Evolutionary conservation across 1,140 invertebrate genomes (phyloP).

Genomic region (Parasteatoda tepidariorum): DNA sequence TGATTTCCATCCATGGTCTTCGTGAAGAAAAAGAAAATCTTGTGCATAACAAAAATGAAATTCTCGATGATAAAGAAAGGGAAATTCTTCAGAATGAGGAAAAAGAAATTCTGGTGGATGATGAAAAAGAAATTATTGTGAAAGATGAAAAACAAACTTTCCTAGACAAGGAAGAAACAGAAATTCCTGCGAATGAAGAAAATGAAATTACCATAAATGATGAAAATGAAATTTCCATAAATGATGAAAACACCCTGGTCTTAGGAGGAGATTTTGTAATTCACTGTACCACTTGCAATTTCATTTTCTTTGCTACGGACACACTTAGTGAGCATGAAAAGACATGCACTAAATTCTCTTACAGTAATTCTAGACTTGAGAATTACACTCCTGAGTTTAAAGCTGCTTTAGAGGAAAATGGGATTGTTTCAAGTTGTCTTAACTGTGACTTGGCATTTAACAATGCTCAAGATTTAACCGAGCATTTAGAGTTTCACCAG

Average conservation of each 20-base stretch:
- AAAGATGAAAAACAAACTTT: too few species aligned
- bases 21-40: neutral
- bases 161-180: too few species aligned
- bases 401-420: neutral
- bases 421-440: neutral
- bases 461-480: neutral
- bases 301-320: constrained; percentile 4
- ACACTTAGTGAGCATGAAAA: neutral
- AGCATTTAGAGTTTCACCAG: constrained; percentile 3
- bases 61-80: neutral
- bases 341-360: neutral
- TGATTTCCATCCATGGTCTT: neutral
- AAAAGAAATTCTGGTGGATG: too few species aligned
- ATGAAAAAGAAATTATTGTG: too few species aligned
- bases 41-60: neutral
- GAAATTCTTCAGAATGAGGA: neutral
- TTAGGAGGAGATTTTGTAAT: neutral
- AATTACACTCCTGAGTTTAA: neutral
- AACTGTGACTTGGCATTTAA: constrained; percentile 1
- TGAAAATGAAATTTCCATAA: too few species aligned
- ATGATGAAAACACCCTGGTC: neutral
- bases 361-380: neutral
- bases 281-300: constrained; percentile 20
- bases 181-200: too few species aligned
- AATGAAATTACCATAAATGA: too few species aligned